phyloP scores from a whole-genome alignment of 2,113 vertebrate genomes.

The Dasyprocta punctata region DNA sequence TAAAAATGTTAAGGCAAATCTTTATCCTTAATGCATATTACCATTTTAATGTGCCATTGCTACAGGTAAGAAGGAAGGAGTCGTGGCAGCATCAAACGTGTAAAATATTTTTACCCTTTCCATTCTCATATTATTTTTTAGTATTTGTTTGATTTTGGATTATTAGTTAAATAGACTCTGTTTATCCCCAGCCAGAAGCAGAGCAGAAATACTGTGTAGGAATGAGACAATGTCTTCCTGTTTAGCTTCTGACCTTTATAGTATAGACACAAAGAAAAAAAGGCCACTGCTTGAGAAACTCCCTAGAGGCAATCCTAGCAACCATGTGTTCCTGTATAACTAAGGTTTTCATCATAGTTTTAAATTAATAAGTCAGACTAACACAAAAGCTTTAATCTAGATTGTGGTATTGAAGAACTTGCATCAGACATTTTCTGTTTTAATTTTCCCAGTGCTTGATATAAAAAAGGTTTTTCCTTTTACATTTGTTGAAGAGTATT shows the following conservation, averaged over 20 bases:
- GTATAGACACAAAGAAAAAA: conserved; percentile 53
- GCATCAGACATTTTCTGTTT: conserved; percentile 85
- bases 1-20: background rate
- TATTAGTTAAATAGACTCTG: background rate
- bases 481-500: conserved; percentile 83
- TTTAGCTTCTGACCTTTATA: conserved; percentile 14
- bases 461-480: conserved; percentile 81
- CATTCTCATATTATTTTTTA: background rate
- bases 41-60: background rate
- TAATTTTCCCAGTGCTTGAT: conserved; percentile 77
- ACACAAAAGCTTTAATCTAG: conserved; percentile 85
- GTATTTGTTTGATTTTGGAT: background rate
- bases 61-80: background rate
- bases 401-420: conserved; percentile 74
- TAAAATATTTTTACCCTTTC: background rate
- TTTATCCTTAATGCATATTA: background rate
- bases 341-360: conserved; percentile 84
- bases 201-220: conserved; percentile 35
- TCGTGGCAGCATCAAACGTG: background rate
- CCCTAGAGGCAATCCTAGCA: conserved; percentile 67
- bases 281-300: conserved; percentile 64
- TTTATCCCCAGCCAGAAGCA: background rate
- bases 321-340: conserved; percentile 66
- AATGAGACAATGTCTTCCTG: background rate
- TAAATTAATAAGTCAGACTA: conserved; percentile 85